phyloP scores from a whole-genome alignment of 2,888 invertebrate species.

The Zelleria hepariella region DNA sequence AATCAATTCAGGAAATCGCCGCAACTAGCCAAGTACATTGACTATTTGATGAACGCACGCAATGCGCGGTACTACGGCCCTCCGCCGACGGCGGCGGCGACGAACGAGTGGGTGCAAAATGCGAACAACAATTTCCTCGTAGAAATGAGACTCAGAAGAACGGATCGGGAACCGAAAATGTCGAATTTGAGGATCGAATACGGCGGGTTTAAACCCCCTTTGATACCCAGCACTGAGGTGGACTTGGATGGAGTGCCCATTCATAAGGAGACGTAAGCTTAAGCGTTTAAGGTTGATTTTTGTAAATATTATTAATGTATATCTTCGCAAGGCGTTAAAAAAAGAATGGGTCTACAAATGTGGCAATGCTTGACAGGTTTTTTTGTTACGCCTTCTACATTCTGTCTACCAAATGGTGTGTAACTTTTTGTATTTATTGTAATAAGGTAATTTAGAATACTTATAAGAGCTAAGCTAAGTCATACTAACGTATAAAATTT shows the following conservation, averaged over 20 bases:
- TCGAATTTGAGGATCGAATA: constrained; percentile 79
- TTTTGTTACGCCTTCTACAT: neutral
- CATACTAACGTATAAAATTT: neutral
- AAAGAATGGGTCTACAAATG: no score
- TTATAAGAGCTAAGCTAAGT: neutral
- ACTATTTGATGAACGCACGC: constrained; percentile 27
- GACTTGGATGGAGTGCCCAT: constrained; percentile 80
- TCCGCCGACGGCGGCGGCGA: constrained; percentile 48
- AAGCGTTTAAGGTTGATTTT: neutral
- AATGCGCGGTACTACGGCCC: constrained; percentile 59
- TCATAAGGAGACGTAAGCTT: constrained; percentile 30
- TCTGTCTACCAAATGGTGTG: neutral
- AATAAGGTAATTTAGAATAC: neutral
- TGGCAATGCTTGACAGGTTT: no score
- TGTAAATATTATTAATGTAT: no score
- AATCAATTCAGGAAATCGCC: constrained; percentile 16
- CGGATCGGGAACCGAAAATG: constrained; percentile 69
- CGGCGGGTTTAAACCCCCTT: constrained; percentile 85
- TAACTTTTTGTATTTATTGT: neutral
- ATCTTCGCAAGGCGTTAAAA: no score
- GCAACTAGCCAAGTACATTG: constrained; percentile 25
- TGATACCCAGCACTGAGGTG: constrained; percentile 85
- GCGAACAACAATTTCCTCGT: constrained; percentile 36
- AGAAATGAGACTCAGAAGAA: constrained; percentile 61
- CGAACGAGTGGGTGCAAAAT: constrained; percentile 33